Evolutionary conservation across 2,797 vertebrate species (phyloP).

Genomic region (Tangara arthus): DNA sequence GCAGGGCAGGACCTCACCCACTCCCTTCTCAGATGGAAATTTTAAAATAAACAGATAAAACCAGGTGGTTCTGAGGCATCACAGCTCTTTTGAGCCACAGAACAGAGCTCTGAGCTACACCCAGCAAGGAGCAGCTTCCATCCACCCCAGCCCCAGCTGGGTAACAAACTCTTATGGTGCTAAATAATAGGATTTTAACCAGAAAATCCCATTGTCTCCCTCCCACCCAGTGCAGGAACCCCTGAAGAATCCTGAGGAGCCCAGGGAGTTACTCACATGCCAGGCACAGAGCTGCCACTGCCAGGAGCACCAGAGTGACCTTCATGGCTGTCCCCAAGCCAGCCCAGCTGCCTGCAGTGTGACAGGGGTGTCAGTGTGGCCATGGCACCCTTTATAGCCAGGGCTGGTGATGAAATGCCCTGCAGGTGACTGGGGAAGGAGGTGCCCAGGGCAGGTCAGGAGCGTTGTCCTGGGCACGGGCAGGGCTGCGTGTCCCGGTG

Average conservation of each 20-base stretch:
- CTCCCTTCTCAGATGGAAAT: neutral
- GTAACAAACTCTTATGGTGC: accelerated
- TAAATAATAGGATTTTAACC: accelerated
- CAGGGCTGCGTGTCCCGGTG: neutral
- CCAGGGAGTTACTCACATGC: constrained; percentile 3
- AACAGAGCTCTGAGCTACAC: neutral
- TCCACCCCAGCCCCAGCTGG: neutral
- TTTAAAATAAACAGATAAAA: neutral
- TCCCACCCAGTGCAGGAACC: neutral
- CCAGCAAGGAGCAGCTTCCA: neutral
- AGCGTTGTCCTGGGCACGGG: neutral
- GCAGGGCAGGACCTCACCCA: neutral
- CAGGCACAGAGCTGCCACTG: constrained; percentile 1
- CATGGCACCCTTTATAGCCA: accelerated
- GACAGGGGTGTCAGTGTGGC: neutral
- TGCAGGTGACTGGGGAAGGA: accelerated
- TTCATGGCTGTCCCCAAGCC: neutral
- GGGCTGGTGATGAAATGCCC: neutral
- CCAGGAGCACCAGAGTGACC: neutral
- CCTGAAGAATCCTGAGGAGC: neutral
- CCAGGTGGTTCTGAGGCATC: neutral
- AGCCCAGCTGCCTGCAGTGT: accelerated
- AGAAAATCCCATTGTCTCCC: neutral
- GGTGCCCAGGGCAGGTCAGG: neutral
- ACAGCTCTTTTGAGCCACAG: neutral